Percentiles rank a stretch among this genome's conserved stretches.
These are phyloP conservation scores for Zosterops pallidus DNA, from an alignment of 2,113 vertebrate species.

Conservation along the genomic window DNA sequence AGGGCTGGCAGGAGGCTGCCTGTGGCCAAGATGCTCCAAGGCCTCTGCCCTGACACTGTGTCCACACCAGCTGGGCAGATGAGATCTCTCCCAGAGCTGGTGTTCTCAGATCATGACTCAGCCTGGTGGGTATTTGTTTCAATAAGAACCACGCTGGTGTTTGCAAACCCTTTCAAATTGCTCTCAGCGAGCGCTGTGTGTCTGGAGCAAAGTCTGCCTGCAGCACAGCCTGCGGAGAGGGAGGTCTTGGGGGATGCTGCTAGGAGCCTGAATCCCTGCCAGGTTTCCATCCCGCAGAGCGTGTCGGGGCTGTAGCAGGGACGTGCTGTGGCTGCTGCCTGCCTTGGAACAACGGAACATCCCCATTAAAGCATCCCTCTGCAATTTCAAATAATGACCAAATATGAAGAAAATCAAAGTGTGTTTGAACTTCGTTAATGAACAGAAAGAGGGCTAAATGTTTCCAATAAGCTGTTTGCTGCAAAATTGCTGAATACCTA, in stretches of 20 bases:
- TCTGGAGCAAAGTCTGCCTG: slow-evolving; percentile 8
- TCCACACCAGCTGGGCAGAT: neutral
- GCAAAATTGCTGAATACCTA: neutral
- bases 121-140: neutral
- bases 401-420: slow-evolving; percentile 32
- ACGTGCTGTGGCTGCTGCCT: neutral
- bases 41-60: neutral
- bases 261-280: slow-evolving; percentile 9
- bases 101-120: neutral
- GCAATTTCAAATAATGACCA: slow-evolving; percentile 23
- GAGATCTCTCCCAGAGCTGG: neutral
- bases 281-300: neutral
- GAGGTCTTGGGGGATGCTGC: neutral
- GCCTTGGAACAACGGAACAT: neutral
- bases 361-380: neutral
- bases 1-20: neutral
- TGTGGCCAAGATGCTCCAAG: fast-evolving
- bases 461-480: neutral
- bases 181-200: slow-evolving; percentile 4
- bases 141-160: slow-evolving; percentile 20
- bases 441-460: slow-evolving; percentile 10
- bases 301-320: neutral
- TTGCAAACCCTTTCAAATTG: slow-evolving; percentile 31
- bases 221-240: neutral
- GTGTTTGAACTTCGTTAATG: slow-evolving; percentile 30